A percentile compares a stretch with the other conserved stretches of the same genome.
Conservation (phyloP, 2,888 invertebrate genomes). For the Stenoptilia bipunctidactyla region DNA sequence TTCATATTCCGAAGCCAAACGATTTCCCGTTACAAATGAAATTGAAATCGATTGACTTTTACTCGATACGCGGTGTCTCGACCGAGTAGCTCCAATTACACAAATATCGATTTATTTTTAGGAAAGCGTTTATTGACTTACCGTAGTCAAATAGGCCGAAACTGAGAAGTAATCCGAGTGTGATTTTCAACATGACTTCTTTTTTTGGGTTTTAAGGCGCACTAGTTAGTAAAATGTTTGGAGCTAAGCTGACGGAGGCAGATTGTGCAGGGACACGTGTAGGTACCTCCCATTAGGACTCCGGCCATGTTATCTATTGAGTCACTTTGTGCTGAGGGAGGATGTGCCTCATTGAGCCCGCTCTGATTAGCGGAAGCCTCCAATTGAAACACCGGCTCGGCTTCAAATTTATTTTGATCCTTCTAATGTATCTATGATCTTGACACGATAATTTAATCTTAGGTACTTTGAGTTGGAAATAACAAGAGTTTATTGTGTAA, state of each 20-base stretch:
- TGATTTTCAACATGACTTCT: slow-evolving; percentile 16
- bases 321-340: slow-evolving; percentile 9
- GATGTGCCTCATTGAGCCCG: slow-evolving; percentile 15
- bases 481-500: slow-evolving; percentile 20
- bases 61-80: background rate
- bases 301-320: slow-evolving; percentile 1
- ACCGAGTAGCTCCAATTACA: background rate
- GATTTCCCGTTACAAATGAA: background rate
- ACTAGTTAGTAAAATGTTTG: slow-evolving; percentile 2
- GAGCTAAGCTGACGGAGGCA: no score
- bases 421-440: no score
- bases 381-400: background rate
- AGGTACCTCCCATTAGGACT: background rate
- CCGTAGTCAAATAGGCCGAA: slow-evolving; percentile 34
- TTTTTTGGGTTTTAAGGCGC: background rate
- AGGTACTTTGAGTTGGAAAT: no score
- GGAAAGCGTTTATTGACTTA: slow-evolving; percentile 21
- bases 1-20: slow-evolving; percentile 1
- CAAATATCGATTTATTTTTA: background rate
- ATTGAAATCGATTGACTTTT: background rate
- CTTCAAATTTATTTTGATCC: background rate
- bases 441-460: no score
- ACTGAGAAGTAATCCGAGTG: slow-evolving; percentile 23
- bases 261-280: no score
- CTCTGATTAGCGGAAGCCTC: slow-evolving; percentile 3